Evolutionary conservation across 2,888 invertebrate species (phyloP), one percentile per base, ranked within the genome.

Genomic region (Nomada fucata): DNA sequence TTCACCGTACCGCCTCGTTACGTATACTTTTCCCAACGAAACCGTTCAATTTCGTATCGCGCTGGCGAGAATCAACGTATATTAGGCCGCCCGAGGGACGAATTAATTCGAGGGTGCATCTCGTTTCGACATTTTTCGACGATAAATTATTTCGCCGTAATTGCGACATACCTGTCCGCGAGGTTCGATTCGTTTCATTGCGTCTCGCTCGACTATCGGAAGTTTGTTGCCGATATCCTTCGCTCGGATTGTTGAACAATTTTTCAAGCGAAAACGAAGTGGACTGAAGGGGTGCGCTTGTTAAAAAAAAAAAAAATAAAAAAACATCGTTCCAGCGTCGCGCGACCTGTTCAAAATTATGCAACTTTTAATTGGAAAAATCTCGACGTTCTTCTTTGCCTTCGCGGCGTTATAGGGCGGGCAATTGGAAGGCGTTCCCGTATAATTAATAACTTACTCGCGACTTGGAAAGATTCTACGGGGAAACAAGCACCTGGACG

Each of bases 311-410:
- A 15, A 59, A 20, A 53, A 15, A 59, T 13, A 53, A 53, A 44
- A 23, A 23, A 23, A 23, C 23, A 23, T 72, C 53, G 60, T 18
- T 15, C 5, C 13, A 2, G n/a, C 13, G 42, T 20, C 36, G 20
- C 59, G 57, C 15, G 53, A 15, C 13, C 20, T 18, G 61, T 53
- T 42, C 23, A 42, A 72, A 63, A 72, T 72, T 55, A n/a, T 44
- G 29, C 55, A 72, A 72, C 53, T 72, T 72, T 72, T 72, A 72
- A 72, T 72, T 55, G 55, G 55, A 64, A 44, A 63, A 64, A 64
- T 53, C 53, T 44, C 44, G 26, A 4, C 20, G 26, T 13, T 44
- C 18, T 55, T 53, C 53, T 18, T 63, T 26, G 52, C 71, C 42
- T 36, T 64, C 50, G 15, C 44, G 10, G 10, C 2, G 29, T 47